Base-by-base conservation (phyloP, 1,140 invertebrate species). In the Zaprionus ornatus region DNA sequence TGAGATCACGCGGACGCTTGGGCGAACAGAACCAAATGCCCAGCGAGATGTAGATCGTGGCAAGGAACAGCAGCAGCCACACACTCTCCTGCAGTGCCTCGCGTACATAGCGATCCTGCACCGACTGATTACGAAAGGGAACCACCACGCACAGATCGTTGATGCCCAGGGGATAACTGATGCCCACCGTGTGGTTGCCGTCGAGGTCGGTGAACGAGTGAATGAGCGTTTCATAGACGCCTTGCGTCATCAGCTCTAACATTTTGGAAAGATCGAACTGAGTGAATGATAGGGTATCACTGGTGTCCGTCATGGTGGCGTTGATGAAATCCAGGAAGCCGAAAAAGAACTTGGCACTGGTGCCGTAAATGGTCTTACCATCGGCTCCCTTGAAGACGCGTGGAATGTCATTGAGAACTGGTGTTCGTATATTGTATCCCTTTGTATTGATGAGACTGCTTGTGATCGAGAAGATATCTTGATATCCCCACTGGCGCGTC, bases 61-160 rank as follows among this genome's bases (percentile, higher is more conserved):
- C 70, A 0, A 88, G 19, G 0, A 77, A 21, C 0, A 91, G 29
- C 1, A 91, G 55, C 0, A 88, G 23, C 91, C 91, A 92, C 0
- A 82, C 80, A 13, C 48, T 68, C 2, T 59, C 10, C 64, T 91
- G 65, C 7, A 91, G 70, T 0, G 80, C 82, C 19, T 80, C 81
- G 1, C 42, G 52, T 29, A 91, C 66, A 23, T 83, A 92, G 7
- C 74, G 57, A 9, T 91, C 79, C 25, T 80, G 75, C 5, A 79
- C 37, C 0, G 87, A 88, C 3, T 77, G 67, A 56, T 81, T 91
- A 4, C 65, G 74, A 62, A 60, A 91, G 7, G 91, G 91, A 35
- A 92, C 91, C 91, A 92, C 91, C 6, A 92, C 62, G 61, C 91
- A 92, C 67, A 79, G 86, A 42, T 92, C 91, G 56, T 92, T 92